Base-by-base conservation (phyloP, 2,113 vertebrate species). In the Morone chrysops region DNA sequence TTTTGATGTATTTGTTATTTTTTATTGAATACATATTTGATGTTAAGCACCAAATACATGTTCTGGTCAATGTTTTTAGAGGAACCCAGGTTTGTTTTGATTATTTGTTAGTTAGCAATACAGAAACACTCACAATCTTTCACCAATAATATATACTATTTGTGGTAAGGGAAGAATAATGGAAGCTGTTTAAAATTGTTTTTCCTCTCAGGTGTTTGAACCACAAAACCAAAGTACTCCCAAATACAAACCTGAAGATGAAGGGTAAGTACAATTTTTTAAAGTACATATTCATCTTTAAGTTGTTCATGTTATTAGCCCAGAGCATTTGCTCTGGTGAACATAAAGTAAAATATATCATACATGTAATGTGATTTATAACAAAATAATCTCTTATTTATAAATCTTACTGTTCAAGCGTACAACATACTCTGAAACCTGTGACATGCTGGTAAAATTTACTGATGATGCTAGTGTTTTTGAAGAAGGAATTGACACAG, bases 401-500 rank as follows among this genome's bases (percentile, higher is more conserved):
- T 45, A 45, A 45, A 45, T 45, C 9, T 43, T 9, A 8, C 43
- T 45, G 31, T 31, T 85, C 70, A 86, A 70, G 51, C 38, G 22
- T 79, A 40, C 40, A 71, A 60, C 66, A 54, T 87, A 62, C 50
- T 89, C 81, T 47, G 78, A 84, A 87, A 71, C 18, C 62, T 81
- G 36, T 83, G 82, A 87, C 75, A 82, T 89, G 76, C 76, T 85
- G 40, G 85, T 89, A 2, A 78, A 7, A 75, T 89, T 89, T 69
- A 89, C 76, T 48, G 85, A 89, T 86, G 75, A 87, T 80, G 7
- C 81, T 77, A 78, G 84, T 10, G 62, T 74, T 71, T 48, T 72
- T 6, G 75, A 83, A n/a, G 86, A 86, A 16, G 86, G 72, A 57
- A 69, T 80, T 72, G 80, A 87, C 62, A 51, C 31, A 36, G 84